These are phyloP conservation scores for Herminia tarsipennalis DNA, from an alignment of 2,888 invertebrate genomes.

Conservation along the genomic window DNA sequence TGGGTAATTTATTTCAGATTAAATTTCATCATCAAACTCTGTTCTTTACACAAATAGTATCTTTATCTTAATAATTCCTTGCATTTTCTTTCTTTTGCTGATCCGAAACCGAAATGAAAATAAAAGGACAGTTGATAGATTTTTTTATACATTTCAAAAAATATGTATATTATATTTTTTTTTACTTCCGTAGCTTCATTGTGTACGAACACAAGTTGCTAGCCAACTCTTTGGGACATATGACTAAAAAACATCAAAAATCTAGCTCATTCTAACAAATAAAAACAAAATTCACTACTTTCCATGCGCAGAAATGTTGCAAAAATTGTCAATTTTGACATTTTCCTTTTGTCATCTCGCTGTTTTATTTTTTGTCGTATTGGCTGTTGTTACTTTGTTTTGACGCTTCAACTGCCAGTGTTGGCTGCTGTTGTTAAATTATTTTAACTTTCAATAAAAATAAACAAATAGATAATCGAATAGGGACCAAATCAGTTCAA, in stretches of 20 bases:
- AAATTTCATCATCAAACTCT: not conserved
- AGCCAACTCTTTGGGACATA: constrained; percentile 55
- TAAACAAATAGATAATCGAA: too few relatives aligned
- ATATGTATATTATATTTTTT: constrained; percentile 61
- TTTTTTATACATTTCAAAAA: constrained; percentile 78
- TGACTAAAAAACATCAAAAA: constrained; percentile 75
- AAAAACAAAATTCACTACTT: constrained; percentile 44
- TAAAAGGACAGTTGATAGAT: constrained; percentile 60
- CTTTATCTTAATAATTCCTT: not conserved
- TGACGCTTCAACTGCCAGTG: too few relatives aligned
- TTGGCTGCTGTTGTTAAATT: too few relatives aligned
- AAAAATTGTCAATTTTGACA: constrained; percentile 5
- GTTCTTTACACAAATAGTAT: too few relatives aligned
- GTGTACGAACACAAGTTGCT: constrained; percentile 70
- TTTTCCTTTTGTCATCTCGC: not conserved
- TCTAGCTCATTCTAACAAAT: constrained; percentile 77
- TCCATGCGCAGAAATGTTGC: constrained; percentile 32
- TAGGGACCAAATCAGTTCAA: too few relatives aligned
- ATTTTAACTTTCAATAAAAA: too few relatives aligned
- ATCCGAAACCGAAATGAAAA: constrained; percentile 46
- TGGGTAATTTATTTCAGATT: too few relatives aligned
- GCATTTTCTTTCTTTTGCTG: constrained; percentile 26
- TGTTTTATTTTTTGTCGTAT: not conserved
- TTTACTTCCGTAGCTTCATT: constrained; percentile 47
- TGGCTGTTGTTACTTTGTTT: too few relatives aligned